Base-by-base conservation (phyloP, 2,888 invertebrate species). In the Eupsilia transversa region DNA sequence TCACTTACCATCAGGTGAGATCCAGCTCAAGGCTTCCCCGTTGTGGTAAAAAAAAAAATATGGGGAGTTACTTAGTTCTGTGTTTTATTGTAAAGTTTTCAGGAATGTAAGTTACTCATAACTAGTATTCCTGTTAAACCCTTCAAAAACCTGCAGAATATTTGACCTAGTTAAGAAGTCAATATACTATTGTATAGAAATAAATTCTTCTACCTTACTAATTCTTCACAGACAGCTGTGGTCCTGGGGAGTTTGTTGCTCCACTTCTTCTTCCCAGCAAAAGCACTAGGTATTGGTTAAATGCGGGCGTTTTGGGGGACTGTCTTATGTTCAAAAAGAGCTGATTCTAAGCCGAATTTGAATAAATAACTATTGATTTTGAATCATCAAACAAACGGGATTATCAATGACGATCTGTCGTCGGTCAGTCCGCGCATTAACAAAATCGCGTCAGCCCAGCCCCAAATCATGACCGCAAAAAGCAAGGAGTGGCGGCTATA, bases 401-500 rank as follows among this genome's bases (percentile, higher is more conserved):
- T 1, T 57, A 30, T 2, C 30, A 57, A 20, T 9, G 4, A 20
- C 5, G 1, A 10, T 33, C 2, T 30, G 7, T 33, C 5, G 20
- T 10, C 30, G 1, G 12, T 23, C 59, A 35, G 12, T 35, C 3
- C 3, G 3, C 3, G n/a, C 3, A 14, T 35, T 35, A 38, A 9
- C 17, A 33, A 65, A 81, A 61, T 67, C 82, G 82, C 85, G 85
- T 65, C 27, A 60, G 56, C 35, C 3, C 5, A 35, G 56, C 2
- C 27, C 41, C 2, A 65, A 52, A 35, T 17, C 30, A 33, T n/a
- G 3, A 14, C 66, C 72, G 10, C 12, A 49, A 72, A 63, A 72
- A 75, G 70, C 59, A 87, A 90, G 91, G 90, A 90, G 91, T 83
- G 91, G 89, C 79, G 66, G 79, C 83, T 82, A 89, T 91, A 90